Conservation (phyloP, 2,888 invertebrate species). For the Campoletis raptor region DNA sequence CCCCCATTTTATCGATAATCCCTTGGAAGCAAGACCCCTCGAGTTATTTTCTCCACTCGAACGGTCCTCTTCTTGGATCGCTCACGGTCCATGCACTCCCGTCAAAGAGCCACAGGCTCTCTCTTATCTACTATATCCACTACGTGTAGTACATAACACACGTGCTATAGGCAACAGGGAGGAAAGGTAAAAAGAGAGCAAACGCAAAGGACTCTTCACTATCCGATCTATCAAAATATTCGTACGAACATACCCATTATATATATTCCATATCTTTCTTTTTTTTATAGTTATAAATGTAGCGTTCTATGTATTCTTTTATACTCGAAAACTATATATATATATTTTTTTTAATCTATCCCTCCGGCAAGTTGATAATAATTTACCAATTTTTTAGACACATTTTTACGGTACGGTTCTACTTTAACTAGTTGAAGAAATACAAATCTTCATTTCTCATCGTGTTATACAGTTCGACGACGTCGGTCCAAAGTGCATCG, state of each 20-base stretch:
- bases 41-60: constrained; percentile 68
- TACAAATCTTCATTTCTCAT: constrained; percentile 60
- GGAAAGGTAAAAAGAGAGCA: background rate
- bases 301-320: no score
- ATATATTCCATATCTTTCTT: background rate
- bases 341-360: no score
- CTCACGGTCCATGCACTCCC: constrained; percentile 62
- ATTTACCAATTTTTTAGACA: no score
- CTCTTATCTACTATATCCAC: constrained; percentile 28
- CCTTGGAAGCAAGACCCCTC: constrained; percentile 56
- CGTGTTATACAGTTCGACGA: constrained; percentile 74
- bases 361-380: no score
- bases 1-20: constrained; percentile 59
- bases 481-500: constrained; percentile 68
- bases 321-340: no score
- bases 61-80: constrained; percentile 64
- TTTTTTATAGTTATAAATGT: no score
- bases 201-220: constrained; percentile 41
- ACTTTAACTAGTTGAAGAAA: no score
- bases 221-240: constrained; percentile 25
- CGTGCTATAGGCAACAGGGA: constrained; percentile 12
- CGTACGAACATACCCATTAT: background rate
- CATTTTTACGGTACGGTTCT: no score
- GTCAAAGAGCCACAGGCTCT: constrained; percentile 64
- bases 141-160: constrained; percentile 46